Evolutionary conservation across 2,113 vertebrate species (phyloP), one percentile per base, ranked within the genome.

Genomic region (Dipodomys stephensi): DNA sequence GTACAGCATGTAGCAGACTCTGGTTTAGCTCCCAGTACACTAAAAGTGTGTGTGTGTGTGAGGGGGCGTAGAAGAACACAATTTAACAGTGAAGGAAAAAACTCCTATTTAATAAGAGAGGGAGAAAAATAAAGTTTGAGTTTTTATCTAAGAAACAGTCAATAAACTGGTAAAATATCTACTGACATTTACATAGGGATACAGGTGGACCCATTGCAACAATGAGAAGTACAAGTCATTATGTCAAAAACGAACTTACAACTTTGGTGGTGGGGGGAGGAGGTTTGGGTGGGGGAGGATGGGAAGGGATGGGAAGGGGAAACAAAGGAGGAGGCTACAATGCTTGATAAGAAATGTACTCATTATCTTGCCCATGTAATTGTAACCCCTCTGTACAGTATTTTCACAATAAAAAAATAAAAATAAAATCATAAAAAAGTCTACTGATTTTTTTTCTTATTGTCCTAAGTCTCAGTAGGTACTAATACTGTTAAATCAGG

Each of bases 41-140:
- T 74, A 35, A 22, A 10, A 23, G 22, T 23, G 20, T 11, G 39
- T 0, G 22, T 0, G 22, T 3, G 23, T 6, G 25, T 25, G 22
- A 28, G 25, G 65, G 25, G 25, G 25, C 6, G 16, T 16, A 19
- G 20, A 93, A 83, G 49, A 74, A 92, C 39, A 71, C 20, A 81
- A 72, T 49, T 69, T 72, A 67, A 80, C 73, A 84, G 28, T 4
- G 60, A 82, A 84, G 62, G 15, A 57, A 87, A 73, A 65, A 12
- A 8, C 10, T 85, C 65, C 53, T 81, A 11, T 67, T 92, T 84
- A 94, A 90, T 85, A 90, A 82, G 1, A 0, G 65, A 77, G 8
- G 64, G 73, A 95, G 73, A 76, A 93, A 90, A 94, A 57, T 12
- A 6, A 13, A 88, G 32, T 82, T 22, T 53, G 46, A 87, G 30